phyloP scores from a whole-genome alignment of 2,797 vertebrate species.

The Gymnoscopelus microlampas region DNA sequence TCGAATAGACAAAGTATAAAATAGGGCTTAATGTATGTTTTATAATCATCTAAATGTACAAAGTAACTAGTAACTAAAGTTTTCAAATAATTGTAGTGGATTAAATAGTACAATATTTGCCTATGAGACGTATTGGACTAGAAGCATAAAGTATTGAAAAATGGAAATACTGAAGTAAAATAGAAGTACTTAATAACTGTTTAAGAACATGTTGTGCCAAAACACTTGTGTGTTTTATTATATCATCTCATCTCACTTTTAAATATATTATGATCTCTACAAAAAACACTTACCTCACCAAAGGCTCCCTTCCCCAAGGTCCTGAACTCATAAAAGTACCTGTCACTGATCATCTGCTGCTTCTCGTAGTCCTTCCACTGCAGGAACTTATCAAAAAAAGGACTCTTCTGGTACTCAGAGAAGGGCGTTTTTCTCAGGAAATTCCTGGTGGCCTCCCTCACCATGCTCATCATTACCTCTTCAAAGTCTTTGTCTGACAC shows the following conservation, averaged over 20 bases:
- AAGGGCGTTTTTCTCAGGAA: constrained; percentile 87
- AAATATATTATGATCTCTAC: not conserved
- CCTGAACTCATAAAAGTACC: constrained; percentile 89
- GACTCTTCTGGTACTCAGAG: constrained; percentile 83
- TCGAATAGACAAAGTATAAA: too few relatives aligned
- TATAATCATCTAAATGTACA: too few relatives aligned
- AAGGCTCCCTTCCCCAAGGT: constrained; percentile 91
- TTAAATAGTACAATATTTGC: too few relatives aligned
- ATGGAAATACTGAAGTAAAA: too few relatives aligned
- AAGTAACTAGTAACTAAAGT: too few relatives aligned
- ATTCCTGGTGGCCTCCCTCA: constrained; percentile 76
- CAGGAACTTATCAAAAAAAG: constrained; percentile 85
- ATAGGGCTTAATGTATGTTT: too few relatives aligned
- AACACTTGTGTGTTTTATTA: too few relatives aligned
- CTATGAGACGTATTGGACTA: too few relatives aligned
- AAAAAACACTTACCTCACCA: constrained; percentile 85
- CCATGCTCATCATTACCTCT: constrained; percentile 58
- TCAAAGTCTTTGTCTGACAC: constrained; percentile 74
- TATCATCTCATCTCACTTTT: too few relatives aligned
- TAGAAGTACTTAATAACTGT: not conserved
- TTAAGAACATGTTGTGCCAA: too few relatives aligned
- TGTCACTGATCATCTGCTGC: constrained; percentile 85
- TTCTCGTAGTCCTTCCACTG: constrained; percentile 91
- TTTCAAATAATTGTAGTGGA: too few relatives aligned
- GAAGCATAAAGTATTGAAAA: too few relatives aligned